These are phyloP conservation scores for Saccostrea cuccullata DNA, from an alignment of 1,140 invertebrate genomes.

Conservation along the genomic window DNA sequence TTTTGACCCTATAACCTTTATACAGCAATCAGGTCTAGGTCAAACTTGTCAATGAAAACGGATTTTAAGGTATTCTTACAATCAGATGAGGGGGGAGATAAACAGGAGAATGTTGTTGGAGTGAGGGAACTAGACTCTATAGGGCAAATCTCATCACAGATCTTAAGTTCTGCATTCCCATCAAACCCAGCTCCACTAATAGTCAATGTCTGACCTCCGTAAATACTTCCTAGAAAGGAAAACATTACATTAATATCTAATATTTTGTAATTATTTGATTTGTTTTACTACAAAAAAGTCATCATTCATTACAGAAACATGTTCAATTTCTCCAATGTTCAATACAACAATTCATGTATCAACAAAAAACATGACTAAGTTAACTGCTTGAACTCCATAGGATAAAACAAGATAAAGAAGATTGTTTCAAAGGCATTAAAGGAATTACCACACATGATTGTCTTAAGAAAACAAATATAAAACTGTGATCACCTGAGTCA, in stretches of 20 bases:
- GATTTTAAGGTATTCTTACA: not conserved
- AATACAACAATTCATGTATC: too few relatives aligned
- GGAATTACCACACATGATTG: too few relatives aligned
- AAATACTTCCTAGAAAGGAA: slow-evolving; percentile 32
- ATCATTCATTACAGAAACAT: not conserved
- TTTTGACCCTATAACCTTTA: too few relatives aligned
- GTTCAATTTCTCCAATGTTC: not conserved
- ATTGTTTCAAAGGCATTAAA: too few relatives aligned
- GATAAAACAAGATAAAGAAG: too few relatives aligned
- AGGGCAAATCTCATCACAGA: slow-evolving; percentile 19
- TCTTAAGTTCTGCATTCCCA: not conserved
- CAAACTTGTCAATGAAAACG: too few relatives aligned
- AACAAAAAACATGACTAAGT: too few relatives aligned
- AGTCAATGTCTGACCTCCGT: slow-evolving; percentile 36
- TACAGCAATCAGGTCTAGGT: too few relatives aligned
- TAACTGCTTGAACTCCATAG: too few relatives aligned
- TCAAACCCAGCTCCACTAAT: slow-evolving; percentile 11
- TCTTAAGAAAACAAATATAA: not conserved
- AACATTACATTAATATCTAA: not conserved
- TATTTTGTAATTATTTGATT: not conserved
- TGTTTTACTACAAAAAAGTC: slow-evolving; percentile 16
- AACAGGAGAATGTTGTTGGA: not conserved
- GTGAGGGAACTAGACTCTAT: not conserved
- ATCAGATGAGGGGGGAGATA: not conserved
- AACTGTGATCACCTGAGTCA: not conserved